These are phyloP conservation scores for Smutsia gigantea DNA, from an alignment of 2,797 vertebrate genomes.

Conservation along the genomic window DNA sequence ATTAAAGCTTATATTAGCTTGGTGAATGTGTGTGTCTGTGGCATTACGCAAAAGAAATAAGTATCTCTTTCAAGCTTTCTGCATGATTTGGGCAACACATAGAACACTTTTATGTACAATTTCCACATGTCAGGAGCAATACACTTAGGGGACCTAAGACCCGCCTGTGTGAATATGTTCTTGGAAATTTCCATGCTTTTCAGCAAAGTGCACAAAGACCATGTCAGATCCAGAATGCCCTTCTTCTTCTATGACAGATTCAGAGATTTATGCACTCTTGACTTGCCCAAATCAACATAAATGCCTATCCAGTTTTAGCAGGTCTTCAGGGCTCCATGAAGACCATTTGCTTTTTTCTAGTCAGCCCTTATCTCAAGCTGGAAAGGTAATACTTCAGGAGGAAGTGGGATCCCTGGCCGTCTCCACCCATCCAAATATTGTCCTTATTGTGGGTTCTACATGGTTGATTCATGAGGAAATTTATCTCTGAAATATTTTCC, in stretches of 20 bases:
- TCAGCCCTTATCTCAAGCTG: background rate
- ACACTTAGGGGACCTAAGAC: background rate
- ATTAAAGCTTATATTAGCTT: background rate
- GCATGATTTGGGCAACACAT: background rate
- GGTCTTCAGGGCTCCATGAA: background rate
- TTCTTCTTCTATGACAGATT: background rate
- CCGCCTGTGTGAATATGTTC: background rate
- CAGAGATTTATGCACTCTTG: background rate
- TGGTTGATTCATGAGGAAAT: background rate
- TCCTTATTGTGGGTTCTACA: background rate
- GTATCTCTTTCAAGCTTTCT: background rate
- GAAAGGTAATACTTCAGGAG: background rate
- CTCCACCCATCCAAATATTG: background rate
- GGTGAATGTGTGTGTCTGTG: background rate
- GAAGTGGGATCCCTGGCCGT: background rate
- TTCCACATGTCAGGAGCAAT: background rate
- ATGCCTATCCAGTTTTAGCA: background rate
- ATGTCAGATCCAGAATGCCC: background rate
- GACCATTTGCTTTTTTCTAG: background rate
- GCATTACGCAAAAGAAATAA: background rate
- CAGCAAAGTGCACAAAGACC: background rate
- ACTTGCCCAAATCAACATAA: background rate
- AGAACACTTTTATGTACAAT: background rate
- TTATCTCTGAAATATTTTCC: slow-evolving; percentile 12
- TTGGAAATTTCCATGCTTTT: background rate